Evolutionary conservation across 2,888 invertebrate species (phyloP), one percentile per base, ranked within the genome.

Genomic region (Pachycephus smyrnensis): DNA sequence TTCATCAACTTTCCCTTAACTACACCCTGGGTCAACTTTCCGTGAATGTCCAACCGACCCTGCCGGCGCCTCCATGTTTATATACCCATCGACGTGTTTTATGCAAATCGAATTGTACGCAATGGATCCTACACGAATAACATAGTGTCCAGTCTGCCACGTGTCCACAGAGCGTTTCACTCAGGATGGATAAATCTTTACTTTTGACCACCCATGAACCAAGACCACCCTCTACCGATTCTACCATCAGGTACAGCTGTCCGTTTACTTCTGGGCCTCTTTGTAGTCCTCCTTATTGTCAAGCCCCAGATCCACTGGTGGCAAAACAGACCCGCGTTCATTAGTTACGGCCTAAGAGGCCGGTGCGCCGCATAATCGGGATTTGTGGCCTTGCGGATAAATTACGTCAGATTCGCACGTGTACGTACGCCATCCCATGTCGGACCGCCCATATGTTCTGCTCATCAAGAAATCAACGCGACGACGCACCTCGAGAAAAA

Each of bases 61-160:
- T 55, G 40, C 40, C 9, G 2, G 15, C 40, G 40, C 23, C 40
- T 55, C 23, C 23, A 55, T 55, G 40, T 55, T 23, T 55, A 55
- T 55, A 23, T 0, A 55, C 40, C 83, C 77, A 81, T 81, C 75
- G 79, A 76, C 79, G 84, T 84, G 82, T 83, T 85, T 85, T 80
- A 84, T 84, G 83, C 83, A 82, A 85, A 85, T 85, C 75, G 76
- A 83, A 84, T 85, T 82, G 83, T 85, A 83, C 77, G 81, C 68
- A 73, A 77, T 77, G 79, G 68, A 35, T 40, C 37, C 69, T 31
- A 73, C 74, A n/a, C 69, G 77, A 55, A 55, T 55, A 55, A 55
- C 40, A 23, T 23, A 55, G 9, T 9, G 82, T 85, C 33, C 75
- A 76, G 80, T 75, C 30, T 73, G 32, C 55, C 30, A 35, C n/a